These are phyloP conservation scores for Indri indri DNA, from an alignment of 2,113 vertebrate species.

Conservation along the genomic window DNA sequence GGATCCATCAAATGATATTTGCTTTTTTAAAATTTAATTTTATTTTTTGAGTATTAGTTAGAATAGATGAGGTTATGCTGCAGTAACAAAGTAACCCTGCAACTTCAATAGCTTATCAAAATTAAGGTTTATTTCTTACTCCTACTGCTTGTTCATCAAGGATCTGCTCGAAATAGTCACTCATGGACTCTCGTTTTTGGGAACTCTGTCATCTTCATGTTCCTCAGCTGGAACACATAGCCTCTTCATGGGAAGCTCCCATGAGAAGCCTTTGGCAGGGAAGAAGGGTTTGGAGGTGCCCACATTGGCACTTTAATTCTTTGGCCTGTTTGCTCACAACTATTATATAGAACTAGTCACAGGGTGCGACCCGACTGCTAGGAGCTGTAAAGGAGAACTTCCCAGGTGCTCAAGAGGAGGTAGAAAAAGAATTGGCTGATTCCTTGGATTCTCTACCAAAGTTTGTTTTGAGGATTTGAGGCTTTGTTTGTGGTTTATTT, in stretches of 20 bases:
- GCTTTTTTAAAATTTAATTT: background rate
- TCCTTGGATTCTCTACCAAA: background rate
- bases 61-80: background rate
- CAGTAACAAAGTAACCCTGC: background rate
- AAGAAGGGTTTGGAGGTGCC: background rate
- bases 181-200: background rate
- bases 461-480: background rate
- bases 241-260: background rate
- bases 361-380: background rate
- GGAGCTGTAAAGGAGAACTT: background rate
- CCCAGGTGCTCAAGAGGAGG: background rate
- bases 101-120: background rate
- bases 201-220: background rate
- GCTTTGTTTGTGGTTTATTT: conserved; percentile 3
- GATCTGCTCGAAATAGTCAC: background rate
- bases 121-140: background rate
- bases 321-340: background rate
- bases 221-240: background rate
- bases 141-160: background rate
- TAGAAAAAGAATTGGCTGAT: background rate
- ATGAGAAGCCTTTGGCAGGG: background rate
- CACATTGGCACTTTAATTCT: background rate
- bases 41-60: background rate
- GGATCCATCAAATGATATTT: background rate
- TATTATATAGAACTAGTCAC: background rate